Evolutionary conservation across 2,113 vertebrate genomes (phyloP).

Genomic region (Parus major): DNA sequence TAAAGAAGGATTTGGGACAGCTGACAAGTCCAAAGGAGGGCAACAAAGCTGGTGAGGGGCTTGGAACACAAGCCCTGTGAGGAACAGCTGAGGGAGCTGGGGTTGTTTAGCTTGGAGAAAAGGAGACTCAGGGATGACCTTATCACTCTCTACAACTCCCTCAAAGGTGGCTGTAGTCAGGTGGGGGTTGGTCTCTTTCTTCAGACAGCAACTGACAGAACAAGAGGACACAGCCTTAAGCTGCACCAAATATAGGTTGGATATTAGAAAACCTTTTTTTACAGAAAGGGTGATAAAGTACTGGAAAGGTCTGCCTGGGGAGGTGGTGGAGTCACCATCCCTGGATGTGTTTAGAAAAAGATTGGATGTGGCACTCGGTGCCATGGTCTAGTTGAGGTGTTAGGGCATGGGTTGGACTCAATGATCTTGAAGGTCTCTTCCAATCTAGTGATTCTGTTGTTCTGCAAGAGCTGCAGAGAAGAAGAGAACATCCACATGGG

Average conservation of each 20-base stretch:
- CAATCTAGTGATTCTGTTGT: too few relatives aligned
- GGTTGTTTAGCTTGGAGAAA: not conserved
- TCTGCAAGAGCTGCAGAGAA: not conserved
- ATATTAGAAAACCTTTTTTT: not conserved
- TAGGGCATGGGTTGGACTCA: fast-evolving
- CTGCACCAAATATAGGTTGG: fast-evolving
- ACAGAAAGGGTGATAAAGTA: not conserved
- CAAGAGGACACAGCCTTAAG: fast-evolving
- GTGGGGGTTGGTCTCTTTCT: not conserved
- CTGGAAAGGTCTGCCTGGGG: fast-evolving
- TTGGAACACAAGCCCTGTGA: not conserved
- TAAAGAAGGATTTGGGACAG: not conserved
- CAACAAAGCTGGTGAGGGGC: not conserved
- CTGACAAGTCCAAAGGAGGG: fast-evolving
- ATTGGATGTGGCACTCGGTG: not conserved
- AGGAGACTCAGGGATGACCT: not conserved
- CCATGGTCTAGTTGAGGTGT: not conserved
- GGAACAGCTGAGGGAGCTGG: fast-evolving
- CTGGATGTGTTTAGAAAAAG: not conserved
- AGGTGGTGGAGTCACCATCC: not conserved
- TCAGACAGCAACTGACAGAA: not conserved
- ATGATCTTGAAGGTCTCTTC: not conserved
- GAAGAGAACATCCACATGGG: not conserved
- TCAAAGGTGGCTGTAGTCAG: fast-evolving
- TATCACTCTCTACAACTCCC: not conserved